These are phyloP conservation scores for Nymphalis c-album DNA, from an alignment of 2,888 invertebrate species.

Conservation along the genomic window DNA sequence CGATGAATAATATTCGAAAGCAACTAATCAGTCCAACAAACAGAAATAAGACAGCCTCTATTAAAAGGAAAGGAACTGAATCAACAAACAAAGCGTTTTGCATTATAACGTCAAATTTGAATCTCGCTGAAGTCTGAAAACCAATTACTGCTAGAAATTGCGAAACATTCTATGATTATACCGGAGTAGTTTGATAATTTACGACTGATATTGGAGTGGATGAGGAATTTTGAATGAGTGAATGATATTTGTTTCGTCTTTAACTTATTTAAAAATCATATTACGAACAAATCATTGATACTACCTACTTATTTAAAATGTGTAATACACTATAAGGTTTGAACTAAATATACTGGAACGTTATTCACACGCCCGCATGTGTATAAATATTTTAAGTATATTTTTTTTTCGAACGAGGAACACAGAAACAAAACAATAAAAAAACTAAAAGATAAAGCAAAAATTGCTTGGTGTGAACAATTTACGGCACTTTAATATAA, in stretches of 20 bases:
- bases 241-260: not conserved
- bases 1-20: not conserved
- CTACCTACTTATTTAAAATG: too few relatives aligned
- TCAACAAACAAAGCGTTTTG: constrained; percentile 31
- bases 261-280: not conserved
- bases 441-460: too few relatives aligned
- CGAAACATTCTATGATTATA: constrained; percentile 23
- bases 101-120: constrained; percentile 26
- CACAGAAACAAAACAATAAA: too few relatives aligned
- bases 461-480: too few relatives aligned
- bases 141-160: constrained; percentile 34
- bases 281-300: too few relatives aligned
- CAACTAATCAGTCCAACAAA: constrained; percentile 17
- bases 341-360: too few relatives aligned
- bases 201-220: constrained; percentile 2
- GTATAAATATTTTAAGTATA: too few relatives aligned
- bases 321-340: too few relatives aligned
- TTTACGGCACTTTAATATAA: too few relatives aligned
- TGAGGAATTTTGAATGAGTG: not conserved
- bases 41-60: constrained; percentile 29
- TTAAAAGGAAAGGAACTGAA: constrained; percentile 24
- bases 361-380: too few relatives aligned
- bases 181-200: constrained; percentile 25
- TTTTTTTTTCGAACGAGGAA: too few relatives aligned
- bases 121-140: constrained; percentile 32